Evolutionary conservation across 2,888 invertebrate genomes (phyloP).

Genomic region (Hyalella azteca): DNA sequence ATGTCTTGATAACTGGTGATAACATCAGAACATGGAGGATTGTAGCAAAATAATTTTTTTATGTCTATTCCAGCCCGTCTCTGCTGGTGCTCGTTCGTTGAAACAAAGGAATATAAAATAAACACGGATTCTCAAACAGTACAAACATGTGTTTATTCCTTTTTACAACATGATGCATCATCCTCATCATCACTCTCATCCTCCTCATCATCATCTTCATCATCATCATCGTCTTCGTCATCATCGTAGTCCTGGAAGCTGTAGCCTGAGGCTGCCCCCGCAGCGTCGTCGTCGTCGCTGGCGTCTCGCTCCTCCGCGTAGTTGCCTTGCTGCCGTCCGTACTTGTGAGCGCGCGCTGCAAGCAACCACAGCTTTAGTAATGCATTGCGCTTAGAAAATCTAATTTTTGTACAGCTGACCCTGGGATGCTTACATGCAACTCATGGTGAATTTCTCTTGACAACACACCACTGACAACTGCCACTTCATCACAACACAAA

Average conservation of each 20-base stretch:
- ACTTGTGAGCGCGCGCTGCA: constrained; percentile 80
- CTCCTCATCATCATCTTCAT: constrained; percentile 49
- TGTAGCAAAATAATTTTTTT: too few species aligned
- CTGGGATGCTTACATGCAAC: too few species aligned
- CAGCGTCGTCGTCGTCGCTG: constrained; percentile 66
- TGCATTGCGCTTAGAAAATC: neutral
- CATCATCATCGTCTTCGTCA: constrained; percentile 48
- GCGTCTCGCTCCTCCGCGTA: constrained; percentile 71
- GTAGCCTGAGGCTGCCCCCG: constrained; percentile 47
- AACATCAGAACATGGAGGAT: too few species aligned
- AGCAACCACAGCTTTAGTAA: neutral
- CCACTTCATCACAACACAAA: too few species aligned
- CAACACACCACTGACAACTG: too few species aligned
- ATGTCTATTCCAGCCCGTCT: too few species aligned
- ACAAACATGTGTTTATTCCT: neutral
- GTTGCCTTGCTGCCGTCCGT: constrained; percentile 80
- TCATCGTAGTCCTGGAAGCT: constrained; percentile 40
- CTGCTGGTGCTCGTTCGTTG: too few species aligned
- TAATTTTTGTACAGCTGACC: too few species aligned
- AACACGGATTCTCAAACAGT: neutral
- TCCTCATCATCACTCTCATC: constrained; percentile 54
- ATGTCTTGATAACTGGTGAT: too few species aligned
- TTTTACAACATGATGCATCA: neutral
- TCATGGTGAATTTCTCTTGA: too few species aligned
- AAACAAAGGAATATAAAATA: neutral